Conservation (phyloP, 2,888 invertebrate genomes). For the Eristalis arbustorum region DNA sequence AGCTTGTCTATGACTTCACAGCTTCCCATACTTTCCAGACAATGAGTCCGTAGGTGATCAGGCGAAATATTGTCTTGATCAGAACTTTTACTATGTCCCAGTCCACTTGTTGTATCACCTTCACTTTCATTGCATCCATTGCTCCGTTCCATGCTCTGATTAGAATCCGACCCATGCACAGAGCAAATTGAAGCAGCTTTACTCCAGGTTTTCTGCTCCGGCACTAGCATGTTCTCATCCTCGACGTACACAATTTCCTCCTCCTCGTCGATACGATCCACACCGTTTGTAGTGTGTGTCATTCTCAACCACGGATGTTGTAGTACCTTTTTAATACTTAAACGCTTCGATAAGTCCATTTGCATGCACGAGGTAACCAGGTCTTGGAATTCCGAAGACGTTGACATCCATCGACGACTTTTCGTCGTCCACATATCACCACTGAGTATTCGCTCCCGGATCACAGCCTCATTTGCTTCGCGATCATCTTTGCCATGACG, state of each 20-base stretch:
- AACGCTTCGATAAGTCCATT: slow-evolving; percentile 73
- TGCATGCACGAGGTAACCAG: slow-evolving; percentile 75
- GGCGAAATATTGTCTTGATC: slow-evolving; percentile 71
- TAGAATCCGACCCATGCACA: slow-evolving; percentile 71
- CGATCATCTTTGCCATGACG: slow-evolving; percentile 73
- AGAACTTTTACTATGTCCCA: slow-evolving; percentile 75
- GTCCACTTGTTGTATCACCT: slow-evolving; percentile 74
- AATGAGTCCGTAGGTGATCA: slow-evolving; percentile 44
- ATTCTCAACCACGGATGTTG: slow-evolving; percentile 80
- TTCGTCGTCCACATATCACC: slow-evolving; percentile 75
- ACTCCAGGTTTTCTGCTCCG: slow-evolving; percentile 85
- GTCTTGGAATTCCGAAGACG: slow-evolving; percentile 73
- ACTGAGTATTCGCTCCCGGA: slow-evolving; percentile 74
- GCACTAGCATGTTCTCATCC: slow-evolving; percentile 86
- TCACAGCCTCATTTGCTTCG: slow-evolving; percentile 69
- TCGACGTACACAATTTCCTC: slow-evolving; percentile 87
- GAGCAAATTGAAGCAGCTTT: slow-evolving; percentile 77
- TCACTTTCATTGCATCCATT: slow-evolving; percentile 71
- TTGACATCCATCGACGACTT: slow-evolving; percentile 74
- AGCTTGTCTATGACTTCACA: slow-evolving; percentile 37
- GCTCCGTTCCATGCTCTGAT: slow-evolving; percentile 63
- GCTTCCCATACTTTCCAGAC: slow-evolving; percentile 42
- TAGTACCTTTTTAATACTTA: slow-evolving; percentile 75
- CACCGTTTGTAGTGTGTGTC: slow-evolving; percentile 45
- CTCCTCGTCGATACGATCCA: slow-evolving; percentile 79